Base-by-base conservation (phyloP, 2,888 invertebrate genomes). In the Sinopyrophorus schimmeli region DNA sequence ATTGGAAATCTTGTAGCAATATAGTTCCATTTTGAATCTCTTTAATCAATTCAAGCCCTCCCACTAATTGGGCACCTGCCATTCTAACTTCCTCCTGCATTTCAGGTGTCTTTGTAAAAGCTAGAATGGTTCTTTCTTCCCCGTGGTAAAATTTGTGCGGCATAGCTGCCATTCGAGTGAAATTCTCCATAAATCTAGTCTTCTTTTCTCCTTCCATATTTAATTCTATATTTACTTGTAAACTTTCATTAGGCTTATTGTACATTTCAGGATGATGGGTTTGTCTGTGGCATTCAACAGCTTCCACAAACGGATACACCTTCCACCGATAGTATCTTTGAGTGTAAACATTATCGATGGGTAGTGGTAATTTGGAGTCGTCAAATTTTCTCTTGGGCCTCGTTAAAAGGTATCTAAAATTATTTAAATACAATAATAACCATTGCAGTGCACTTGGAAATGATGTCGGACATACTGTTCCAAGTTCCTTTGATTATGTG, bases 181-280 rank as follows among this genome's bases (percentile, higher is more conserved):
- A 87, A 55, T 80, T 80, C 1, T 87, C 87, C 11, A 90, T 58
- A 59, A 79, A 85, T 52, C 84, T 82, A 27, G 79, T 87, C 79
- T 82, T 81, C 67, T 84, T 86, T 53, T 78, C 81, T 39, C 82
- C 84, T 56, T 78, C 78, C 87, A 94, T 87, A 67, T 94, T 86
- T 2, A 94, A 70, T 68, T 94, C 92, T 46, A 94, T 76, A 21
- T 80, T 74, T 2, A 87, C 82, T 55, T 78, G 79, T 0, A 95
- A 70, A 7, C 81, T 73, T 0, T 89, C 85, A 68, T 86, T 77
- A 0, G 90, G 88, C 21, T 78, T 73, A 72, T 94, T 89, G 63
- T 83, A 87, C 76, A 93, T 86, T 1, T 87, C 81, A 0, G 92
- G 89, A 68, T 91, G 87, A 69, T 92, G 89, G 0, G 84, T 83